Evolutionary conservation across 1,140 invertebrate species (phyloP), one percentile per base, ranked within the genome.

Genomic region (Tyrophagus putrescentiae): DNA sequence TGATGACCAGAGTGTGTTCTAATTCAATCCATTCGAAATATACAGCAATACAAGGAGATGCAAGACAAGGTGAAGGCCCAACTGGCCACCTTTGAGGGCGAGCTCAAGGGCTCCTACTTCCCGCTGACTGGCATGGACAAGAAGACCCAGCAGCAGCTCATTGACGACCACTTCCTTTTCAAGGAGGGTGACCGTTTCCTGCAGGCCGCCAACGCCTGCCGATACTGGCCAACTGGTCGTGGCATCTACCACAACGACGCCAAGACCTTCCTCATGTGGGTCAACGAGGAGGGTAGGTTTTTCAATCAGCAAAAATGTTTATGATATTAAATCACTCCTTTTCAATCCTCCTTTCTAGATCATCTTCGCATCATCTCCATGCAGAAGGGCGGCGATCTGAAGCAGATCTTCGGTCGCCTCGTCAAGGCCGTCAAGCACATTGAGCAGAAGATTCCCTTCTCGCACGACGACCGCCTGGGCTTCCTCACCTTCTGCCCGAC

Each of bases 401-500:
- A 71, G 39, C 70, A 72, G 34, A 85, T 96, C 13, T 95, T 90
- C 75, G 80, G 82, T 70, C 82, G 93, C 70, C 77, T 97, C 60
- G 85, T 92, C 63, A 83, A 78, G 25, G 90, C 85, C 62, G 87
- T 94, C 62, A 92, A 91, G 65, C 84, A 88, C 65, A 92, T 96
- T 68, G 88, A 94, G 73, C 84, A 88, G 75, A 80, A 85, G 69
- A 72, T 92, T 65, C 85, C 86, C 18, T 95, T 95, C 82, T 89
- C 86, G 42, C 85, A 88, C 72, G 79, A 92, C 67, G 86, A 95
- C 67, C 81, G 89, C 66, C 82, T 96, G 59, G 94, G 94, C 54
- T 97, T 91, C 81, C 78, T 98, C 62, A 98, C 92, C 63, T 97
- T 97, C 84, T 98, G 94, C 79, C 93, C 93, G 45, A 92, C 90